A percentile compares a stretch with the other conserved stretches of the same genome.
phyloP scores from a whole-genome alignment of 2,888 invertebrate genomes.

The Glyphotaelius pellucidus region DNA sequence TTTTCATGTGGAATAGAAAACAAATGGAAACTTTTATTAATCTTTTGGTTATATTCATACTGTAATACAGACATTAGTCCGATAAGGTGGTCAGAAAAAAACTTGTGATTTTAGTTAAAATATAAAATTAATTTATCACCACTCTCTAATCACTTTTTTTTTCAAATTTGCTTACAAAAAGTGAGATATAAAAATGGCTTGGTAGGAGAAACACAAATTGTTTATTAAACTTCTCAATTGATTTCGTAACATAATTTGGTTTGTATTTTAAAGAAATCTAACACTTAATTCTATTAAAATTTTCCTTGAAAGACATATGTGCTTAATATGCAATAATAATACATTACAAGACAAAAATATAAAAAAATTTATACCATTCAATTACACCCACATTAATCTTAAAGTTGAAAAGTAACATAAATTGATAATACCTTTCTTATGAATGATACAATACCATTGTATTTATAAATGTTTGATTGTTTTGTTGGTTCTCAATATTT shows the following conservation, averaged over 20 bases:
- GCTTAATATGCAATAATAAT: background rate
- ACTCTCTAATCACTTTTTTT: background rate
- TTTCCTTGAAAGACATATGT: background rate
- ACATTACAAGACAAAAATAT: background rate
- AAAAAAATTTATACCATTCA: background rate
- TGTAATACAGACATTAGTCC: background rate
- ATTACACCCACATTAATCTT: background rate
- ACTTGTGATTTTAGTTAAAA: background rate
- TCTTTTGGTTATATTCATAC: no score
- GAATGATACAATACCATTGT: no score
- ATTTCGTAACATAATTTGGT: background rate
- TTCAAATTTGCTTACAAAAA: background rate
- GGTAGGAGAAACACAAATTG: background rate
- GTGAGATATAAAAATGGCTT: background rate
- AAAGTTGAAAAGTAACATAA: background rate
- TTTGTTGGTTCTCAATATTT: no score
- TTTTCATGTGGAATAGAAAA: background rate
- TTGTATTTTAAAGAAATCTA: background rate
- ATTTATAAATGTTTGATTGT: no score
- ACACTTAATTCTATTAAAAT: background rate
- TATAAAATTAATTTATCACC: no score
- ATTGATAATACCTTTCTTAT: no score
- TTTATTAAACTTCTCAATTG: background rate
- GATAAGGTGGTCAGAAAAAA: background rate
- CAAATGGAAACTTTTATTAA: background rate